Percentiles rank a stretch among this genome's conserved stretches.
These are phyloP conservation scores for Lepilemur ruficaudatus DNA, from an alignment of 2,797 vertebrate species.

Conservation along the genomic window DNA sequence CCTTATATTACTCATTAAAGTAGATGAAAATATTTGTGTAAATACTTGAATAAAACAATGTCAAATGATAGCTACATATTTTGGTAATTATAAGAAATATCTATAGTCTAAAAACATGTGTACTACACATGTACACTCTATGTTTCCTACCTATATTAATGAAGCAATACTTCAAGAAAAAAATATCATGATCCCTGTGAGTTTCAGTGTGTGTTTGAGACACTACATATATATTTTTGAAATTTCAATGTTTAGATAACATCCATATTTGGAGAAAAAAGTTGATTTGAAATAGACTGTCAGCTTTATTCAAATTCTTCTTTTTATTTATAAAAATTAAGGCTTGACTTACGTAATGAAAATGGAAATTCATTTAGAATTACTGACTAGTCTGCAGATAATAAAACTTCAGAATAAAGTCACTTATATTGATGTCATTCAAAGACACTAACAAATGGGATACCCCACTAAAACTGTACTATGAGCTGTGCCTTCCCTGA, in stretches of 20 bases:
- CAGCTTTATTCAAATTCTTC: background rate
- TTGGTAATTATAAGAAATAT: background rate
- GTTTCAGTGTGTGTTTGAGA: background rate
- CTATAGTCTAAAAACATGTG: background rate
- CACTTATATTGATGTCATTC: background rate
- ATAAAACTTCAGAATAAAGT: background rate
- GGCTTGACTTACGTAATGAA: background rate
- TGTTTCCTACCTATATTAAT: background rate
- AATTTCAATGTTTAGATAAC: background rate
- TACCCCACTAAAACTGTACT: background rate
- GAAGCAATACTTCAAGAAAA: background rate
- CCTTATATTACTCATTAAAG: background rate
- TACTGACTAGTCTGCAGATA: background rate
- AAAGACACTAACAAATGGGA: background rate
- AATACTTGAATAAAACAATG: background rate
- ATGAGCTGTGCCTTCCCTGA: accelerated
- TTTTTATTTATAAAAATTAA: background rate
- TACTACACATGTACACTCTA: background rate
- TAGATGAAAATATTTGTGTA: background rate
- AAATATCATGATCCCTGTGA: background rate
- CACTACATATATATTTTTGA: background rate
- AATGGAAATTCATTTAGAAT: background rate
- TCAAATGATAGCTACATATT: background rate
- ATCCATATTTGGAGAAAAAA: background rate
- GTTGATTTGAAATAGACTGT: background rate